Evolutionary conservation across 2,113 vertebrate genomes (phyloP).

Genomic region (Syrmaticus mikado): DNA sequence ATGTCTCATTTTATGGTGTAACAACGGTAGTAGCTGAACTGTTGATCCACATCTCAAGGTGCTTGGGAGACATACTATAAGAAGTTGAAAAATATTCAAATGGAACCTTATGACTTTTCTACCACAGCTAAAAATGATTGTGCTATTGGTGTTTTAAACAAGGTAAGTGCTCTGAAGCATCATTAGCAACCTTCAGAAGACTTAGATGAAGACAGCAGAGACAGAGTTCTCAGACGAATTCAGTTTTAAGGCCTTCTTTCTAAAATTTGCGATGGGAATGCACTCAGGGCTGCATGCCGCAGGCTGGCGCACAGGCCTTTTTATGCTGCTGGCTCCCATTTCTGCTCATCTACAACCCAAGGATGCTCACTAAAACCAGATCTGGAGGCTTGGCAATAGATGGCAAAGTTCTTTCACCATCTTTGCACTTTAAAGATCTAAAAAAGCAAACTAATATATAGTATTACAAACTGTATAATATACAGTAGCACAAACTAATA

Average conservation of each 20-base stretch:
- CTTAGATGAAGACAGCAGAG: not conserved
- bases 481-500: not conserved
- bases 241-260: not conserved
- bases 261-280: not conserved
- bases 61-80: not conserved
- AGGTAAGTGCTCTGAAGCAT: not conserved
- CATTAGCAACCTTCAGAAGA: not conserved
- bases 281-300: not conserved
- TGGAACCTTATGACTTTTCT: not conserved
- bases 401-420: accelerated
- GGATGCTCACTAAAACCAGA: not conserved
- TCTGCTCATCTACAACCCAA: not conserved
- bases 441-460: not conserved
- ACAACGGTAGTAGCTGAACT: not conserved
- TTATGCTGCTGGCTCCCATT: not conserved
- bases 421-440: not conserved
- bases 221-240: not conserved
- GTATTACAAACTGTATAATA: too few relatives aligned
- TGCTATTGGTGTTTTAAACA: not conserved
- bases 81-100: not conserved
- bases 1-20: not conserved
- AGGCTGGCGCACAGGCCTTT: not conserved
- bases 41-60: not conserved
- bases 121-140: not conserved
- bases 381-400: not conserved